Conservation (phyloP, 37 sponge, comb jelly and placozoan genomes). For the Petrosia ficiformis region DNA sequence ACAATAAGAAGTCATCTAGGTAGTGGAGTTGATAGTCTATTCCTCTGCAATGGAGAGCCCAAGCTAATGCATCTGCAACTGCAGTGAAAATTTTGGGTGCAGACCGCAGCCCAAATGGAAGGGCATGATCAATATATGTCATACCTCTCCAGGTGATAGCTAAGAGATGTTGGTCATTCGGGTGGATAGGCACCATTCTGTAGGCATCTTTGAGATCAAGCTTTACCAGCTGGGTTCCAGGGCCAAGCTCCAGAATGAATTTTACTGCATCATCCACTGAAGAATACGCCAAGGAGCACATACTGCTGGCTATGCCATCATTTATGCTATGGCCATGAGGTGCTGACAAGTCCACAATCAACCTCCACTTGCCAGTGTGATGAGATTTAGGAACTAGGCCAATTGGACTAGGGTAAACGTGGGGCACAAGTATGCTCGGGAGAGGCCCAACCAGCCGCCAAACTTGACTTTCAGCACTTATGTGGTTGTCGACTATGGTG, state of each 20-base stretch:
- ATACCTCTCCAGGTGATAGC: neutral
- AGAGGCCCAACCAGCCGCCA: conserved; percentile 3
- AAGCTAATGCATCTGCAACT: neutral
- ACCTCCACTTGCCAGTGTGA: neutral
- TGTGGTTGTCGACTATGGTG: neutral
- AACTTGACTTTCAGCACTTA: neutral
- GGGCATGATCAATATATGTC: conserved; percentile 3
- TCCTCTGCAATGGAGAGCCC: neutral
- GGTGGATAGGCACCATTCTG: conserved; percentile 1
- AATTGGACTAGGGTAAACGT: conserved; percentile 1
- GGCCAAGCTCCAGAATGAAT: neutral
- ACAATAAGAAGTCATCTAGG: conserved; percentile 5
- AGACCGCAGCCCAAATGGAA: too few relatives aligned
- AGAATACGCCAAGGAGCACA: neutral
- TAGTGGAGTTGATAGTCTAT: neutral
- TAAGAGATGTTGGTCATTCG: neutral
- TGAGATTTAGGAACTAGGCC: conserved; percentile 6
- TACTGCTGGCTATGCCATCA: neutral
- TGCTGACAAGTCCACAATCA: conserved; percentile 3
- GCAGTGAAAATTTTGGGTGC: neutral
- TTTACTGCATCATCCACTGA: neutral
- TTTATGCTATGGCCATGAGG: too few relatives aligned
- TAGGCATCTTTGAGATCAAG: neutral
- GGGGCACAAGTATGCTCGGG: neutral
- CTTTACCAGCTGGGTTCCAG: neutral